Evolutionary conservation across 2,113 vertebrate genomes (phyloP).

Genomic region (Cinclus cinclus): DNA sequence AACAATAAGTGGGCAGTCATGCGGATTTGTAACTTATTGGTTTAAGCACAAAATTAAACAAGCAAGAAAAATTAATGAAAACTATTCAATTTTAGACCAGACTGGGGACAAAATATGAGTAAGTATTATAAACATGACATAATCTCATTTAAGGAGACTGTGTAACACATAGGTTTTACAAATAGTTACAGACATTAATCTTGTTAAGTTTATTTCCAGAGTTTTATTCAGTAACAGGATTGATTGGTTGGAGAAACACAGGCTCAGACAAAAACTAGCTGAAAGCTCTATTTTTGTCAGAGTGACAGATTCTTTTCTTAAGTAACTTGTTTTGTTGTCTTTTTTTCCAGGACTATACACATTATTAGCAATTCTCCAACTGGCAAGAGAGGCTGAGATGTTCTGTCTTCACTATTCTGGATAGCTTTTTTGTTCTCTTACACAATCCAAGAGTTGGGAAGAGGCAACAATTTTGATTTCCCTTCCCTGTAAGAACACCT

Average conservation of each 20-base stretch:
- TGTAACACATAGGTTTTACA: constrained; percentile 58
- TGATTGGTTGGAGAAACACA: constrained; percentile 48
- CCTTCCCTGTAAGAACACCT: background rate
- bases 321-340: constrained; percentile 53
- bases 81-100: constrained; percentile 48
- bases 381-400: constrained; percentile 21
- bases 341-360: constrained; percentile 51
- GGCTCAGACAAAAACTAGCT: constrained; percentile 12
- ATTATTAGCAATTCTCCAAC: constrained; percentile 32
- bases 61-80: constrained; percentile 58
- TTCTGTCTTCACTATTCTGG: background rate
- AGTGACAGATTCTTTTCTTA: constrained; percentile 59
- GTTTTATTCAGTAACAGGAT: constrained; percentile 67
- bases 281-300: constrained; percentile 63
- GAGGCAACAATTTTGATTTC: background rate
- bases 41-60: constrained; percentile 67
- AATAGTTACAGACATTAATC: constrained; percentile 74
- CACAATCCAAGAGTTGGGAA: background rate
- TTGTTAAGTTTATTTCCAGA: constrained; percentile 66
- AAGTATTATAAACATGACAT: constrained; percentile 62
- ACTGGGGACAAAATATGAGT: constrained; percentile 18
- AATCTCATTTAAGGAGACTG: constrained; percentile 63
- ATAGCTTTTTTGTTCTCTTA: constrained; percentile 19
- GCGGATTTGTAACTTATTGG: constrained; percentile 53
- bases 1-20: constrained; percentile 65